Evolutionary conservation across 2,113 vertebrate species (phyloP).

Genomic region (Oryctolagus cuniculus): DNA sequence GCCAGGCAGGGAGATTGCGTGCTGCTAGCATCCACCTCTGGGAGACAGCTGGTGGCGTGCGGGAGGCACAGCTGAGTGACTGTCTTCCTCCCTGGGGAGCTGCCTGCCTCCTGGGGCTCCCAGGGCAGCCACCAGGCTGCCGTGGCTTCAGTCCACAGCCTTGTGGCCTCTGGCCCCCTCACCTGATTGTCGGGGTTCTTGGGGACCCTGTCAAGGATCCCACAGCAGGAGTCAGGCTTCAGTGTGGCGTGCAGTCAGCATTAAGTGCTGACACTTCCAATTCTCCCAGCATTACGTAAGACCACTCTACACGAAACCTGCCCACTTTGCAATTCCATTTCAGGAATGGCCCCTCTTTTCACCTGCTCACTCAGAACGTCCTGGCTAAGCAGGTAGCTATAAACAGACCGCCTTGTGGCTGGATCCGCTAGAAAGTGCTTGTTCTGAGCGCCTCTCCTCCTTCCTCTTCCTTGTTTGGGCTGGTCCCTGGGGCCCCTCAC

Average conservation of each 20-base stretch:
- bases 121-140: not conserved
- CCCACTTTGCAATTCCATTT: not conserved
- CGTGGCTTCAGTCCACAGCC: fast-evolving
- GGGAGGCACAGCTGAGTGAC: no score
- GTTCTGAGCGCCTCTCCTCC: not conserved
- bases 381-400: not conserved
- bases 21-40: no score
- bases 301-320: not conserved
- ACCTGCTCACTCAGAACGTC: not conserved
- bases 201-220: not conserved
- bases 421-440: not conserved
- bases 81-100: not conserved
- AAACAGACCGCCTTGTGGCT: not conserved
- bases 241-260: not conserved
- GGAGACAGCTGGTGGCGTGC: no score
- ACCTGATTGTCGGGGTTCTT: not conserved
- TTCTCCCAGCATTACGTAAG: not conserved
- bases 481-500: not conserved
- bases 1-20: fast-evolving
- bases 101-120: not conserved
- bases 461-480: not conserved
- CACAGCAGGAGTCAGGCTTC: not conserved
- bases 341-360: not conserved
- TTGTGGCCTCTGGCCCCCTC: fast-evolving
- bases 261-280: not conserved